phyloP scores from a whole-genome alignment of 2,113 vertebrate genomes.

The Microcebus lehilahytsara region DNA sequence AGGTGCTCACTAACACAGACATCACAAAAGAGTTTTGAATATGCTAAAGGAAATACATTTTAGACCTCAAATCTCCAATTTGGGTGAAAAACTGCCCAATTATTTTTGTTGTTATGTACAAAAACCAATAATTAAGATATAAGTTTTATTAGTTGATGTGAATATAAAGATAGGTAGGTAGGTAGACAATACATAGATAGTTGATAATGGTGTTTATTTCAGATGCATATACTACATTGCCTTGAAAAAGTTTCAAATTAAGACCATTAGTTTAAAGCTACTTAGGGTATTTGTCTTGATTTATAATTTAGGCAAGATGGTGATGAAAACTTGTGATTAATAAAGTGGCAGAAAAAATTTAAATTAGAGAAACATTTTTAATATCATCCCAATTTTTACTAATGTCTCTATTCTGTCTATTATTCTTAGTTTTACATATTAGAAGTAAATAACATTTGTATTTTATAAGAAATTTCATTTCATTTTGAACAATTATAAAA shows the following conservation, averaged over 20 bases:
- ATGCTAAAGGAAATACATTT: background rate
- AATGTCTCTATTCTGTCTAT: background rate
- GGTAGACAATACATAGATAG: background rate
- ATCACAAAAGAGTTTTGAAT: background rate
- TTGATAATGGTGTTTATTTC: background rate
- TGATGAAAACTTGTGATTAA: background rate
- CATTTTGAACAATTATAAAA: background rate
- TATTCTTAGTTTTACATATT: background rate
- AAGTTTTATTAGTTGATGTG: background rate
- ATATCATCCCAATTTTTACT: background rate
- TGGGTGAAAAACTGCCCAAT: background rate
- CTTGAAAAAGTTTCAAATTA: background rate
- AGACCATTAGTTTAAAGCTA: background rate
- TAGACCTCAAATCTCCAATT: background rate
- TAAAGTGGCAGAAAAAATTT: background rate
- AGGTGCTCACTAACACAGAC: background rate
- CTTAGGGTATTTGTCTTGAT: background rate
- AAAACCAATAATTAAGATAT: background rate
- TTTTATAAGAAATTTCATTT: background rate
- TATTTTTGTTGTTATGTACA: background rate
- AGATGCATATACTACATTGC: background rate
- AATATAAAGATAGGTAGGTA: background rate
- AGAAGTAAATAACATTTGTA: background rate
- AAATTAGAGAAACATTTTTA: background rate
- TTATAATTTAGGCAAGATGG: background rate